Evolutionary conservation across 1,140 invertebrate genomes (phyloP).

Genomic region (Nasonia giraulti): DNA sequence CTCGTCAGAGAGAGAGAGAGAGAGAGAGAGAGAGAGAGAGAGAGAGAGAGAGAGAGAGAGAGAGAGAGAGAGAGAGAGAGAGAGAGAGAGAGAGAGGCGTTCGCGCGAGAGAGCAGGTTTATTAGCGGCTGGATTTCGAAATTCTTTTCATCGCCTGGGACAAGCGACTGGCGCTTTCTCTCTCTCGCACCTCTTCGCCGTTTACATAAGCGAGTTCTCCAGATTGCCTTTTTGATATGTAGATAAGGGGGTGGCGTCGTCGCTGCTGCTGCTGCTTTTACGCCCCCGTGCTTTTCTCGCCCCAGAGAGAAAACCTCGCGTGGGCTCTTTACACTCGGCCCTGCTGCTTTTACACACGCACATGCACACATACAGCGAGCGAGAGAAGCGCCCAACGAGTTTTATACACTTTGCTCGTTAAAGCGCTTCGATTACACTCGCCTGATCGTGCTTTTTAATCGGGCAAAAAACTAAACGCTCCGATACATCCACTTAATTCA

Average conservation of each 20-base stretch:
- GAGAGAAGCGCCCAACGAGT: constrained; percentile 33
- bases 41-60: constrained; percentile 51
- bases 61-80: background rate
- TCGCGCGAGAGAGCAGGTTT: constrained; percentile 69
- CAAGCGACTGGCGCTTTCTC: constrained; percentile 59
- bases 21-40: background rate
- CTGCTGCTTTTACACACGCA: background rate
- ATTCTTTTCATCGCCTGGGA: constrained; percentile 73
- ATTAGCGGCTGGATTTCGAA: constrained; percentile 74
- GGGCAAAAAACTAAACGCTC: background rate
- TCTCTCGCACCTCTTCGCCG: constrained; percentile 55
- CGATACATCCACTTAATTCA: background rate
- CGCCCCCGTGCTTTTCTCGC: constrained; percentile 56
- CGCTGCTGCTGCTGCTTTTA: constrained; percentile 69
- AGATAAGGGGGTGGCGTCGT: constrained; percentile 69
- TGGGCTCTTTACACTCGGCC: constrained; percentile 25
- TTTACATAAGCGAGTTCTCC: constrained; percentile 75
- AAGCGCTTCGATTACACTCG: constrained; percentile 36
- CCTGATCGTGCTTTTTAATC: background rate
- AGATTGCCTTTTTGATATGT: constrained; percentile 76
- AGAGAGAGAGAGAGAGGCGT: background rate
- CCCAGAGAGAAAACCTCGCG: constrained; percentile 21
- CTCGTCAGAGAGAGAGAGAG: constrained; percentile 67
- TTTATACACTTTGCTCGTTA: constrained; percentile 51
- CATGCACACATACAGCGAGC: background rate